phyloP scores from a whole-genome alignment of 2,113 vertebrate species.

The Cisticola juncidis region DNA sequence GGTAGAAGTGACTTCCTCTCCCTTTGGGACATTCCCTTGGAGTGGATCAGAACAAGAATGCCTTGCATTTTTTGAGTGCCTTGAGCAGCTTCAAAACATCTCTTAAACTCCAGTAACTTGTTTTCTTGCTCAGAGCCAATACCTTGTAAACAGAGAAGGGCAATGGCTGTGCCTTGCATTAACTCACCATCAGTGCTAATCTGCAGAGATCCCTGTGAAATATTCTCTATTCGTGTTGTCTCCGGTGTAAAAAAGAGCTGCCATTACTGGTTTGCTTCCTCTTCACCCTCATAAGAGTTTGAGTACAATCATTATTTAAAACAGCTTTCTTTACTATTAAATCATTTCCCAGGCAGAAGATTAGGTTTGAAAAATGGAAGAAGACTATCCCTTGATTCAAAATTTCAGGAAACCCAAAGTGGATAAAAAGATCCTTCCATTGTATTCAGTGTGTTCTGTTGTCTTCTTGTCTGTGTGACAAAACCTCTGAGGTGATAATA shows the following conservation, averaged over 20 bases:
- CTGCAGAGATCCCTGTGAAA: background rate
- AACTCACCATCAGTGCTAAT: background rate
- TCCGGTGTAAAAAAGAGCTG: background rate
- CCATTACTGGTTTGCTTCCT: background rate
- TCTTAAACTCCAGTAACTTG: background rate
- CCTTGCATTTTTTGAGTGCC: background rate
- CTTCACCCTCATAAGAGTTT: background rate
- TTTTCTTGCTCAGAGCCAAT: background rate
- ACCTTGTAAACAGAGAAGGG: background rate
- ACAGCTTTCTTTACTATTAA: background rate
- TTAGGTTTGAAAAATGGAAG: background rate
- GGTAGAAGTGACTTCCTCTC: background rate
- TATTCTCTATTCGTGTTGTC: background rate
- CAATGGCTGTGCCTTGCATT: background rate
- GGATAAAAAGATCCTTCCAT: background rate
- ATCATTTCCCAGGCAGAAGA: background rate
- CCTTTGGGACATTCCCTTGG: background rate
- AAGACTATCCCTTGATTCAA: background rate
- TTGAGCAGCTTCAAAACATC: background rate
- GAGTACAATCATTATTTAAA: background rate
- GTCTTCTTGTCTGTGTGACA: background rate
- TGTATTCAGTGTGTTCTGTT: accelerated
- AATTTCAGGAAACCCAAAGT: background rate
- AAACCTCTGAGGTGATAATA: background rate
- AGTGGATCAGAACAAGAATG: background rate